phyloP scores from a whole-genome alignment of 2,113 vertebrate genomes.

The Pyrgilauda ruficollis region DNA sequence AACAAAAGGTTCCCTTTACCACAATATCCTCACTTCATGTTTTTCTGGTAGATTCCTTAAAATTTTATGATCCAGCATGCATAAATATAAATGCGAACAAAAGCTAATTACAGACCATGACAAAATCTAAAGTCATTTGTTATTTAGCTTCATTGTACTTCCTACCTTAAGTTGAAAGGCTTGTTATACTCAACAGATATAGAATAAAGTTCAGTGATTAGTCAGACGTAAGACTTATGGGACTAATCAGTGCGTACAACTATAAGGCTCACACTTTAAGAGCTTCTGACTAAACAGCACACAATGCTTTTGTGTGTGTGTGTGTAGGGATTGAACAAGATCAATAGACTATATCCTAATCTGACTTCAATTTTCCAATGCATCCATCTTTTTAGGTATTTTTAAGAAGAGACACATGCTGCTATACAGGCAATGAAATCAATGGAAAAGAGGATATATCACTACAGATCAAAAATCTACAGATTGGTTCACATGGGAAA shows the following conservation, averaged over 20 bases:
- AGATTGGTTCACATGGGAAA: not conserved
- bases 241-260: not conserved
- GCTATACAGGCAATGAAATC: not conserved
- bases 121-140: not conserved
- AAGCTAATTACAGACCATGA: not conserved
- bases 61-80: not conserved
- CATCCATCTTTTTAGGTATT: not conserved
- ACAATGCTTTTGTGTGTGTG: not conserved
- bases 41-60: constrained; percentile 40
- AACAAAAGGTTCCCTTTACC: not conserved
- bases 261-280: not conserved
- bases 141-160: not conserved
- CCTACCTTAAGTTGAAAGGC: not conserved
- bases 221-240: not conserved
- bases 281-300: not conserved
- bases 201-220: not conserved
- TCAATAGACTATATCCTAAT: constrained; percentile 41
- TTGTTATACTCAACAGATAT: not conserved
- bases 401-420: not conserved
- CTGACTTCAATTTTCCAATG: constrained; percentile 41
- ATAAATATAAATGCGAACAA: not conserved
- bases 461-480: not conserved
- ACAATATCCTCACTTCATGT: constrained; percentile 8
- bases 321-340: not conserved
- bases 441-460: not conserved